Evolutionary conservation across 1,140 invertebrate genomes (phyloP), one percentile per base, ranked within the genome.

Genomic region (Cepaea nemoralis): DNA sequence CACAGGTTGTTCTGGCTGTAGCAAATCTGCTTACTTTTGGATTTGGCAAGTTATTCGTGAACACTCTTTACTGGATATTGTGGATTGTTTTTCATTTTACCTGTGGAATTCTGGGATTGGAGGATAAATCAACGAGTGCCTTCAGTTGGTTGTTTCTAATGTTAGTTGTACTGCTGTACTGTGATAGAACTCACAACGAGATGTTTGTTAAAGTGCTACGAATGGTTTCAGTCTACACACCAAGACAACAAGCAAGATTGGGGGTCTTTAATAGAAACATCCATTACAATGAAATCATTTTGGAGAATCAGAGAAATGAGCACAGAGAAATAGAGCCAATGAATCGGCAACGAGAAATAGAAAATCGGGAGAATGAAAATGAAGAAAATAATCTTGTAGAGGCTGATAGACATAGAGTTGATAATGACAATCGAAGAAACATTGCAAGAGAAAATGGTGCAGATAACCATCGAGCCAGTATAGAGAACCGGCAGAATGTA

Each of bases 311-410:
- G 69, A 79, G 35, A 67, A 79, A 79, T 48, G 77, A 79, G 24
- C 66, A 79, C n/a, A 40, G 59, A 22, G 77, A 79, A 69, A 48
- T 69, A 45, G 77, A 79, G 37, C 77, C 77, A 10, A 42, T 79
- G 27, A 79, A 39, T 35, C 14, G 37, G 33, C 63, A 67, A 16
- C 42, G 35, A 45, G 77, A 79, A 48, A 42, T 40, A 27, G 77
- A 79, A 69, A 79, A 79, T 69, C 10, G n/a, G n/a, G 77, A 67
- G 42, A 79, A 79, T 48, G 77, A 79, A 37, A 79, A 79, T 79
- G 77, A 79, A 48, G 77, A 79, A 31, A 79, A 79, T 69, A 33
- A 42, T 69, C n/a, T 79, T 22, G 77, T 79, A 19, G 77, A 79
- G 35, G 77, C 77, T 27, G 77, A 67, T 39, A 79, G 59, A 35